These are phyloP conservation scores for Leucosticte australis DNA, from an alignment of 2,113 vertebrate species.

Conservation along the genomic window DNA sequence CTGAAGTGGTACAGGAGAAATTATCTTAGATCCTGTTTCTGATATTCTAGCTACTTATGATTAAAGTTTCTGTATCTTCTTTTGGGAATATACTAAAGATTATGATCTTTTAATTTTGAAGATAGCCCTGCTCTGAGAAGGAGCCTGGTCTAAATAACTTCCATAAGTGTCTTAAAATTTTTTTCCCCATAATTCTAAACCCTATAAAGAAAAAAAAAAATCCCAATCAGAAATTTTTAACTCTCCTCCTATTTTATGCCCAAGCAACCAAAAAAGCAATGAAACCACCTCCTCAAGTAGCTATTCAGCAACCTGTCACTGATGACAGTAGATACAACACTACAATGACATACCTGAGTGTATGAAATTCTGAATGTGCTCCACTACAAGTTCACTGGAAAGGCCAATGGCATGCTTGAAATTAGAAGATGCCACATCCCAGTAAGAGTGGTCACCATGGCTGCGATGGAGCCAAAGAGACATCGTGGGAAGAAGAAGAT, in stretches of 20 bases:
- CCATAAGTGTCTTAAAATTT: neutral
- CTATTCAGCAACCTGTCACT: neutral
- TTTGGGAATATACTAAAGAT: neutral
- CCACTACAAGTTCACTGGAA: slow-evolving; percentile 95
- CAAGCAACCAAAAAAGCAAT: neutral
- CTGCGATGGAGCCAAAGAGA: slow-evolving; percentile 94
- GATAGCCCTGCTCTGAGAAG: neutral
- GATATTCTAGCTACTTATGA: neutral
- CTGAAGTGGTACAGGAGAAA: neutral
- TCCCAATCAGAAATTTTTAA: neutral
- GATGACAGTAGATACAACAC: neutral
- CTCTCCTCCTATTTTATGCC: neutral
- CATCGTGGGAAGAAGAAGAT: slow-evolving; percentile 96
- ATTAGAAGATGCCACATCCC: slow-evolving; percentile 93
- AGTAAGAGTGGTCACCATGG: slow-evolving; percentile 92
- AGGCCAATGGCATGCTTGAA: slow-evolving; percentile 98
- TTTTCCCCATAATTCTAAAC: neutral
- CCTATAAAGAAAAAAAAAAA: neutral
- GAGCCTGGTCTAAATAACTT: neutral
- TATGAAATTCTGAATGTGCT: slow-evolving; percentile 93
- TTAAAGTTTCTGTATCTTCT: neutral
- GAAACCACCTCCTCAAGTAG: neutral
- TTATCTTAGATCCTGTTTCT: neutral
- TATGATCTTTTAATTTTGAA: neutral
- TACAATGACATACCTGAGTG: slow-evolving; percentile 80